Base-by-base conservation (phyloP, 2,113 vertebrate species). In the Tyto alba region DNA sequence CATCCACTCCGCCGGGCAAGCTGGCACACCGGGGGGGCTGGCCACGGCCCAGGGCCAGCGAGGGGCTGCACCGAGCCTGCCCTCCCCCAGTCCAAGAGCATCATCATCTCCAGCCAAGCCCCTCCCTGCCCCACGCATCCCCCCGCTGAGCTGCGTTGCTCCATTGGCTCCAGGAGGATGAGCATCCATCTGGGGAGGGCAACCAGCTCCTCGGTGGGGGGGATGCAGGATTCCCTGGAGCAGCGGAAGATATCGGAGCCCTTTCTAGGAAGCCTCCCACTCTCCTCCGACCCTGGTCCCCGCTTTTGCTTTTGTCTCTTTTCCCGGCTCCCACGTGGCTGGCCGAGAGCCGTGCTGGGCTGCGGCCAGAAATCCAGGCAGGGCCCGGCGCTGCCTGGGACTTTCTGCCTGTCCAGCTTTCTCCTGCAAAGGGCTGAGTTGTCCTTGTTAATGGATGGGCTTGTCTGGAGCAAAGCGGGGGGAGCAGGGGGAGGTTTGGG, bases 211-310 rank as follows among this genome's bases (percentile, higher is more conserved):
- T 26, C 9, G 2, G 30, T 0, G 10, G 16, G 45, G 16, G 45
- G 55, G 45, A 16, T 30, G 11, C 25, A n/a, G 67, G 27, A 67
- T 89, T 79, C 36, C 34, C 30, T 0, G 1, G 36, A 68, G 16
- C 47, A 59, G 14, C 0, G 0, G 3, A 47, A 47, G 5, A n/a
- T n/a, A n/a, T n/a, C n/a, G n/a, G n/a, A 47, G 45, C 11, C 8
- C 8, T 75, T 93, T 89, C 90, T 74, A 80, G 85, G 75, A 95
- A 81, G 59, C 20, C 9, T 78, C 57, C 68, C 38, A 9, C 53
- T 85, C 13, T 40, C 21, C 43, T 25, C 78, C 20, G 5, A 64
- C 52, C 40, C n/a, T 7, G 34, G 11, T 72, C 34, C n/a, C 60
- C 21, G n/a, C 56, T 60, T 75, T 62, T 8, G 26, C 88, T 94